Evolutionary conservation across 1,140 invertebrate species (phyloP).

Genomic region (Nasonia longicornis): DNA sequence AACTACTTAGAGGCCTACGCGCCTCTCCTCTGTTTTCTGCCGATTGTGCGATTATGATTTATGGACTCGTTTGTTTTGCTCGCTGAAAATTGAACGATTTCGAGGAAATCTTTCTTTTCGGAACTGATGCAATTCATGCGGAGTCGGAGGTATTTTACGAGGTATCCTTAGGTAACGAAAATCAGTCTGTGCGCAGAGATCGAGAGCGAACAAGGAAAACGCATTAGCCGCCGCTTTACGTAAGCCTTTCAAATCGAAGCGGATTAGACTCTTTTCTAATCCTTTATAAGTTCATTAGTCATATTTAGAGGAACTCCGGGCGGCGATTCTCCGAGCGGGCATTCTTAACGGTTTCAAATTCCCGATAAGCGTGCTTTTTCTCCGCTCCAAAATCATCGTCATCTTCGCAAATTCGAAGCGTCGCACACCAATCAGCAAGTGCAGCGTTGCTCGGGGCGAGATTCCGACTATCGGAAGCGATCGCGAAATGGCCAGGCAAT

Average conservation of each 20-base stretch:
- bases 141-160: too few species aligned
- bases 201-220: slow-evolving; percentile 28
- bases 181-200: neutral
- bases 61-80: too few species aligned
- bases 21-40: neutral
- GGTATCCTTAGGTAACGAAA: too few species aligned
- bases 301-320: neutral
- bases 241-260: slow-evolving; percentile 20
- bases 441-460: slow-evolving; percentile 41
- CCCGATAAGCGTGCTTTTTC: neutral
- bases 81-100: too few species aligned
- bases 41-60: too few species aligned
- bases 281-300: slow-evolving; percentile 12
- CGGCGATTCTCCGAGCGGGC: neutral
- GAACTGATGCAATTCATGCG: too few species aligned
- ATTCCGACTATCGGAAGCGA: slow-evolving; percentile 65
- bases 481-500: slow-evolving; percentile 55
- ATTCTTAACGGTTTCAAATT: neutral
- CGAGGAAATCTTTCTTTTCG: too few species aligned
- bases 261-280: slow-evolving; percentile 6
- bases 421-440: neutral
- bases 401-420: too few species aligned
- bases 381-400: neutral
- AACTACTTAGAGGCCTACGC: slow-evolving; percentile 13
- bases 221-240: slow-evolving; percentile 18